These are phyloP conservation scores for Sapayoa aenigma DNA, from an alignment of 2,113 vertebrate species.

Conservation along the genomic window DNA sequence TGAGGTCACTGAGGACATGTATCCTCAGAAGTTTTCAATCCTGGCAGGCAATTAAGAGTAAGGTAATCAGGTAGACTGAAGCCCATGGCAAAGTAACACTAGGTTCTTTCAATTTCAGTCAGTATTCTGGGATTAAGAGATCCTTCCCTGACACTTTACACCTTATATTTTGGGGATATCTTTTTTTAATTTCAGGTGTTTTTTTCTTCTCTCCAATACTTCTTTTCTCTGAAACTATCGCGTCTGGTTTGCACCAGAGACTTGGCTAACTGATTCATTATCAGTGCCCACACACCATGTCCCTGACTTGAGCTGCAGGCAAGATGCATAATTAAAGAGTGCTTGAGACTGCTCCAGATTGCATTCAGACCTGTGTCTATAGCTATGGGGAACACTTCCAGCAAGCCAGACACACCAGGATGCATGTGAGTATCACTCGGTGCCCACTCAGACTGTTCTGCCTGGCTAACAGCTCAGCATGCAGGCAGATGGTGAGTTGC, in stretches of 20 bases:
- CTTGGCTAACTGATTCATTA: not conserved
- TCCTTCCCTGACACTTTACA: not conserved
- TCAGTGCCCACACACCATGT: not conserved
- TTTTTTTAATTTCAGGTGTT: not conserved
- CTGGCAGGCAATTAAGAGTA: not conserved
- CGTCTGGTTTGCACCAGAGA: not conserved
- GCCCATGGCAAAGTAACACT: not conserved
- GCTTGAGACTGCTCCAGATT: not conserved
- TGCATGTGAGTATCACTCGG: not conserved
- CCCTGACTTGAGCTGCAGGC: not conserved
- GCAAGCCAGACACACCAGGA: not conserved
- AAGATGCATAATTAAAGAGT: not conserved
- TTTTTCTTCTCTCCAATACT: not conserved
- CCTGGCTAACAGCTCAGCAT: not conserved
- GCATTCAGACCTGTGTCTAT: not conserved
- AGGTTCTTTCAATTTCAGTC: not conserved
- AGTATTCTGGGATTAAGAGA: not conserved
- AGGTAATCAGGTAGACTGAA: not conserved
- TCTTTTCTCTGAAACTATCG: not conserved
- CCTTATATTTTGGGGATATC: rapidly evolving
- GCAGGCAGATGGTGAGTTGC: not conserved
- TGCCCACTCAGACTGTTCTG: not conserved
- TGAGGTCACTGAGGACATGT: rapidly evolving
- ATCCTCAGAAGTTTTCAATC: not conserved
- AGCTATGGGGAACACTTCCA: not conserved